phyloP scores from a whole-genome alignment of 2,888 invertebrate genomes.

The Lamellibrachia columna region DNA sequence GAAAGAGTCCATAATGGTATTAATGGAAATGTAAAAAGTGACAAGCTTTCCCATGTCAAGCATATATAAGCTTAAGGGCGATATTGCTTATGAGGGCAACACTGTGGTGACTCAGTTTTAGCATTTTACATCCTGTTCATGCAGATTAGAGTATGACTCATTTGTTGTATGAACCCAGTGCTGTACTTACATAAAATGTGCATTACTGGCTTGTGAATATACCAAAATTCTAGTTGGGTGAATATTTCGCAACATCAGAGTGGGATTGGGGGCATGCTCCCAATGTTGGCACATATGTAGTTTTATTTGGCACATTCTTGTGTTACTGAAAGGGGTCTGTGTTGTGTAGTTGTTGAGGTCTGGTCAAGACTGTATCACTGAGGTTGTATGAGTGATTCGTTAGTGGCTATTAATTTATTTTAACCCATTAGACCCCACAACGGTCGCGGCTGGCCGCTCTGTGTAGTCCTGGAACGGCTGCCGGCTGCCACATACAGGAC shows the following conservation, averaged over 20 bases:
- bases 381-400: no score
- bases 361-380: no score
- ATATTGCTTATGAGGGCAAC: background rate
- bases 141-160: background rate
- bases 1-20: no score
- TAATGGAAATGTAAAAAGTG: background rate
- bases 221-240: background rate
- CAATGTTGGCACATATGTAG: background rate
- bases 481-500: no score
- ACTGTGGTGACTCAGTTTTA: background rate
- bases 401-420: no score
- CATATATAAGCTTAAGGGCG: background rate
- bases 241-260: background rate
- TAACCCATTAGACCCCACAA: no score
- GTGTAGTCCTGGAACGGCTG: no score
- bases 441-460: no score
- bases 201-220: background rate
- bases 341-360: no score
- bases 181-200: background rate
- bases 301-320: background rate
- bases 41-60: background rate
- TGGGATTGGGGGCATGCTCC: background rate
- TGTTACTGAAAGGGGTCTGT: background rate
- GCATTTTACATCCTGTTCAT: background rate
- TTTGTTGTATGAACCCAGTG: background rate